phyloP scores from a whole-genome alignment of 1,140 invertebrate species.

The Aphis gossypii region DNA sequence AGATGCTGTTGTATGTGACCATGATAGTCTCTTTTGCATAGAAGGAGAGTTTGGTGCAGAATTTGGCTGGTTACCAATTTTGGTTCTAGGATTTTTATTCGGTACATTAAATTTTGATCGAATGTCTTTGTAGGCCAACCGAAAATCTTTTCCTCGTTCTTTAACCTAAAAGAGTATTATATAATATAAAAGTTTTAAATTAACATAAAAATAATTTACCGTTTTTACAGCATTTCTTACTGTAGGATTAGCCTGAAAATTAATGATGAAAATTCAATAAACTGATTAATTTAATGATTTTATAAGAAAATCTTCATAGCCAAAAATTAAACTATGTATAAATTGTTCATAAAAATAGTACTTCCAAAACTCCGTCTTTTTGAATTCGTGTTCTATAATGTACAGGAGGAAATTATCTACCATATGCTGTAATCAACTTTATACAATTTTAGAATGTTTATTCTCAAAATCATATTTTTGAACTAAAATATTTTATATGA shows the following conservation, averaged over 20 bases:
- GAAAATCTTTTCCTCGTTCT: slow-evolving; percentile 77
- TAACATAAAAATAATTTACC: slow-evolving; percentile 67
- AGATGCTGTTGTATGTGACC: slow-evolving; percentile 51
- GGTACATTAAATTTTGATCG: slow-evolving; percentile 71
- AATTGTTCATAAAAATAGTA: not conserved
- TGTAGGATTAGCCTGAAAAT: slow-evolving; percentile 80
- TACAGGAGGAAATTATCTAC: not conserved
- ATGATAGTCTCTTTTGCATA: slow-evolving; percentile 44
- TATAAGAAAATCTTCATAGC: not conserved
- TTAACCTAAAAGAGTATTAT: slow-evolving; percentile 70
- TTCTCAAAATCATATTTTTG: not conserved
- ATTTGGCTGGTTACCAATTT: slow-evolving; percentile 66
- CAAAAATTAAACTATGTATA: not conserved
- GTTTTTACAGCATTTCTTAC: slow-evolving; percentile 82
- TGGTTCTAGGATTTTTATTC: slow-evolving; percentile 59
- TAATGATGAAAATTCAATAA: not conserved
- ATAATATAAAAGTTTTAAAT: not conserved
- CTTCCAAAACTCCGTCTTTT: not conserved
- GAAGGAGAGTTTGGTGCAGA: slow-evolving; percentile 75
- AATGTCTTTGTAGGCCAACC: slow-evolving; percentile 78
- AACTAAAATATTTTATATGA: not conserved
- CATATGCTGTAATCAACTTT: not conserved
- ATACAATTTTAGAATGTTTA: not conserved
- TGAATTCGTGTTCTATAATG: not conserved
- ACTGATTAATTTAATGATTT: not conserved